These are phyloP conservation scores for Triplophysa rosa DNA, from an alignment of 2,113 vertebrate genomes.

Conservation along the genomic window DNA sequence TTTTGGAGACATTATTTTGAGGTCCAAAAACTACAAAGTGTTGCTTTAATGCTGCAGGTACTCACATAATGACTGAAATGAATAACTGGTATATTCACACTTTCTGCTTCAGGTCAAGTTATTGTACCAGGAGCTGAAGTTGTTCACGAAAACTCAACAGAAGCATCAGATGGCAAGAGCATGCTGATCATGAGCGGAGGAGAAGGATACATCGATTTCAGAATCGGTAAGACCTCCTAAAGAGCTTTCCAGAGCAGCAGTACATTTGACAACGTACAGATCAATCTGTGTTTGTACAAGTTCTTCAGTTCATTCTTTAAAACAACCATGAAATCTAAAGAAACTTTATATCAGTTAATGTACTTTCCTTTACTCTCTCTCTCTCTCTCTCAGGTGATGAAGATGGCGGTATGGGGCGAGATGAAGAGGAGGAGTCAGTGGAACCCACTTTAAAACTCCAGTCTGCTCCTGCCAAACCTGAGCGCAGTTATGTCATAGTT, in stretches of 20 bases:
- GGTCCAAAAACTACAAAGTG: background rate
- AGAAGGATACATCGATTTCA: slow-evolving; percentile 97
- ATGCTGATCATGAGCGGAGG: slow-evolving; percentile 94
- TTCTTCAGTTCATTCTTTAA: too few species aligned
- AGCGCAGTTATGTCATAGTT: slow-evolving; percentile 96
- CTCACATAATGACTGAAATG: background rate
- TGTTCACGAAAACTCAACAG: slow-evolving; percentile 78
- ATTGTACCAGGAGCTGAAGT: slow-evolving; percentile 64
- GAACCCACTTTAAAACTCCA: slow-evolving; percentile 78
- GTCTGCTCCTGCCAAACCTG: slow-evolving; percentile 84
- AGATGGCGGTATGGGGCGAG: slow-evolving; percentile 79
- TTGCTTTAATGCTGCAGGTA: background rate
- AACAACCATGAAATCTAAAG: too few species aligned
- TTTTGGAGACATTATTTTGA: background rate
- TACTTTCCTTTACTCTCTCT: background rate
- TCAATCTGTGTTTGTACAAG: too few species aligned
- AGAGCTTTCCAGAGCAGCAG: too few species aligned
- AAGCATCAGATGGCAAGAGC: slow-evolving; percentile 77
- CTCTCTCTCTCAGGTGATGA: slow-evolving; percentile 82
- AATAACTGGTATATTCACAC: background rate
- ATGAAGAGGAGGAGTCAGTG: slow-evolving; percentile 71
- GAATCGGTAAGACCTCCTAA: slow-evolving; percentile 81
- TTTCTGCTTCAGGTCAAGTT: slow-evolving; percentile 65
- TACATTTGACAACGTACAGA: background rate
- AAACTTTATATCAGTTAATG: too few species aligned